Evolutionary conservation across 2,888 invertebrate species (phyloP).

Genomic region (Cataglyphis cursor): DNA sequence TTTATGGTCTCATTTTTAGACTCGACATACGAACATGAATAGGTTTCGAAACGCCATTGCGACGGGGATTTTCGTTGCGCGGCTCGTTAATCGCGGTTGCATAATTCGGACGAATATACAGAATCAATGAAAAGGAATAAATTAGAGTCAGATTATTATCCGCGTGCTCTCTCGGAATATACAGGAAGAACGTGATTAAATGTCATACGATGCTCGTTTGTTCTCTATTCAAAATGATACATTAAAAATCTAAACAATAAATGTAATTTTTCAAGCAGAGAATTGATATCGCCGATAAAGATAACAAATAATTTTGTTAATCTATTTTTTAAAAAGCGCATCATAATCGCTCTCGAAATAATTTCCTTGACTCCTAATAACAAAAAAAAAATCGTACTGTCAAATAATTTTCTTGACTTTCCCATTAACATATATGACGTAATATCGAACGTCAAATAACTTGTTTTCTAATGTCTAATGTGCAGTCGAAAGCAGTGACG

Average conservation of each 20-base stretch:
- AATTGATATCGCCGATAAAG: neutral
- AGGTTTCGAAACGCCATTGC: conserved; percentile 26
- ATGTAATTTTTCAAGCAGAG: neutral
- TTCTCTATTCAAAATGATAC: neutral
- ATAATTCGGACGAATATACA: conserved; percentile 20
- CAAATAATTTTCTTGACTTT: conserved; percentile 1
- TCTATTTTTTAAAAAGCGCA: neutral
- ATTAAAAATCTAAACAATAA: neutral
- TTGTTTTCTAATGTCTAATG: conserved; percentile 37
- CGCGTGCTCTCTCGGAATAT: neutral
- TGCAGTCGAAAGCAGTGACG: conserved; percentile 40
- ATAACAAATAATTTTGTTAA: neutral
- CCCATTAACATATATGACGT: neutral
- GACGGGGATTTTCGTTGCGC: conserved; percentile 62
- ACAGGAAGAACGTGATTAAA: conserved; percentile 8
- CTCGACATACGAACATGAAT: conserved; percentile 4
- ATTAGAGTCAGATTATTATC: neutral
- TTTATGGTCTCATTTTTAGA: conserved; percentile 59
- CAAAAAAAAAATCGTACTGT: neutral
- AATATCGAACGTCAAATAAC: conserved; percentile 26
- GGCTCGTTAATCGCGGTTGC: conserved; percentile 18
- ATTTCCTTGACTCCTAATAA: neutral
- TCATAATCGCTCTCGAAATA: neutral
- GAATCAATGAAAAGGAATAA: conserved; percentile 36
- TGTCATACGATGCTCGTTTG: neutral